phyloP scores from a whole-genome alignment of 2,113 vertebrate genomes.

The Synchiropus splendidus region DNA sequence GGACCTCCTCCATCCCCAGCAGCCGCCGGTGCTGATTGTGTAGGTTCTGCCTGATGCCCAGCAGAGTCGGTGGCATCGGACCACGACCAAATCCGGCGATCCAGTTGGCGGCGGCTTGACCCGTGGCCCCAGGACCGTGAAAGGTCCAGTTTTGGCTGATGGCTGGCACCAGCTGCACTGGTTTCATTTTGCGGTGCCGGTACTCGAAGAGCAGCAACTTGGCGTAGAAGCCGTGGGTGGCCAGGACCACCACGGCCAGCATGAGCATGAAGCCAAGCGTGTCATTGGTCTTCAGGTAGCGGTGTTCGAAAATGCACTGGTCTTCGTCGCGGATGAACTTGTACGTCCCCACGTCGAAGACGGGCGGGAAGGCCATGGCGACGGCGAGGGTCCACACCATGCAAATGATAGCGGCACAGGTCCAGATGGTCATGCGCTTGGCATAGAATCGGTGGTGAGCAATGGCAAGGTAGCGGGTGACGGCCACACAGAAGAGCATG shows the following conservation, averaged over 20 bases:
- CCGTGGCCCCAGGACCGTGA: slow-evolving; percentile 87
- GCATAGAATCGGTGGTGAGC: slow-evolving; percentile 91
- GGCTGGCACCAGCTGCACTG: slow-evolving; percentile 87
- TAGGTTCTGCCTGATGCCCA: slow-evolving; percentile 88
- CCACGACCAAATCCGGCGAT: slow-evolving; percentile 88
- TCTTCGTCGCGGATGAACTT: slow-evolving; percentile 90
- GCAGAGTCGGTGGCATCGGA: slow-evolving; percentile 86
- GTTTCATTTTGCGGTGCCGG: slow-evolving; percentile 91
- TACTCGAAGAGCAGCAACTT: slow-evolving; percentile 90
- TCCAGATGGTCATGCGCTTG: slow-evolving; percentile 93
- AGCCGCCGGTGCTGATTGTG: slow-evolving; percentile 84
- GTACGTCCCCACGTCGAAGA: slow-evolving; percentile 89
- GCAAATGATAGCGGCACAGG: slow-evolving; percentile 84
- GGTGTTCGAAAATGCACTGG: slow-evolving; percentile 92
- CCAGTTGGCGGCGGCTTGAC: slow-evolving; percentile 92
- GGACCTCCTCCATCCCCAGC: slow-evolving; percentile 89
- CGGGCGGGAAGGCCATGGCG: slow-evolving; percentile 88
- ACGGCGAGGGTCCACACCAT: slow-evolving; percentile 92
- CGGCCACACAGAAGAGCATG: slow-evolving; percentile 90
- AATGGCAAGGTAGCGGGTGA: slow-evolving; percentile 90
- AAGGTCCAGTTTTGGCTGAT: slow-evolving; percentile 97
- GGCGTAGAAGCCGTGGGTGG: slow-evolving; percentile 88
- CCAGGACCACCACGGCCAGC: slow-evolving; percentile 85
- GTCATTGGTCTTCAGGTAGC: slow-evolving; percentile 92
- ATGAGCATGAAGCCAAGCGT: slow-evolving; percentile 94